phyloP scores from a whole-genome alignment of 2,797 vertebrate genomes.

The Notoglanidium macrostoma region DNA sequence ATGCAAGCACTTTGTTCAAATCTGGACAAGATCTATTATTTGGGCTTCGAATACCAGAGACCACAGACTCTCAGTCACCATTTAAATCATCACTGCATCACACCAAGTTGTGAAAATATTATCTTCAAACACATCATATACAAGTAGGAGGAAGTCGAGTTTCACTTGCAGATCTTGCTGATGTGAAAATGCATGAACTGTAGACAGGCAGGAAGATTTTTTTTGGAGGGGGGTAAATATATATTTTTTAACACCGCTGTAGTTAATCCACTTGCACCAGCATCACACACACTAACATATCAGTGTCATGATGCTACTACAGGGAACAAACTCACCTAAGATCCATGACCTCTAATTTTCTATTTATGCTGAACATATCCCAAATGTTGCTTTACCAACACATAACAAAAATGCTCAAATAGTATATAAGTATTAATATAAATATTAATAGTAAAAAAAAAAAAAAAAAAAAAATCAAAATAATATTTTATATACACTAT shows the following conservation, averaged over 20 bases:
- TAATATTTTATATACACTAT: too few species aligned
- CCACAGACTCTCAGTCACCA: background rate
- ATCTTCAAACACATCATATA: conserved; percentile 51
- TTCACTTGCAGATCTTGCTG: background rate
- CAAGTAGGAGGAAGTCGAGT: conserved; percentile 42
- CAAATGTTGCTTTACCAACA: background rate
- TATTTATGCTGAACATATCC: too few species aligned
- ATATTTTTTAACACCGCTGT: too few species aligned
- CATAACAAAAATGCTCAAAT: too few species aligned
- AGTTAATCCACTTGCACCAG: too few species aligned
- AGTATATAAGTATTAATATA: background rate
- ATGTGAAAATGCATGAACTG: background rate
- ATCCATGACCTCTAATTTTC: background rate
- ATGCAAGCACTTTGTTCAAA: background rate
- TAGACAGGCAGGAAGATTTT: too few species aligned
- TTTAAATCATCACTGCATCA: conserved; percentile 47
- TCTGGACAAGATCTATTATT: background rate
- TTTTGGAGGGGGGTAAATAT: too few species aligned
- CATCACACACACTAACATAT: background rate
- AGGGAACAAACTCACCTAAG: background rate
- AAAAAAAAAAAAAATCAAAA: background rate
- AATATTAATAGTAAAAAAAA: background rate
- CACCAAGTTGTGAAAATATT: conserved; percentile 36
- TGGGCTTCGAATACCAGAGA: background rate
- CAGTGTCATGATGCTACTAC: background rate